Base-by-base conservation (phyloP, 2,888 invertebrate species). In the Eucera pruinosa region DNA sequence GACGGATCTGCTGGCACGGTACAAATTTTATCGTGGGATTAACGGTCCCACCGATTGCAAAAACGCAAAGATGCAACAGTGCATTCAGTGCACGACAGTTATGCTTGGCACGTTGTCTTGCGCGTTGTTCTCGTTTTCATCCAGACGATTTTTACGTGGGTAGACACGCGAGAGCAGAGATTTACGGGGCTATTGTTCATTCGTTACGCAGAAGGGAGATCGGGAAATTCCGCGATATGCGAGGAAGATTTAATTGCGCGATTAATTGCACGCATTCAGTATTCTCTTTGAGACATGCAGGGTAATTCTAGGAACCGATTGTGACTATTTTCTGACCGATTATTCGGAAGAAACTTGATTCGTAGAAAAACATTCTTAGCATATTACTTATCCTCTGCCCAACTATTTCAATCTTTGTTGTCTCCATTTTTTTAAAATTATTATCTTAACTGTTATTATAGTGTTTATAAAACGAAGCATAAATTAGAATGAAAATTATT, bases 181-280 rank as follows among this genome's bases (percentile, higher is more conserved):
- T 78, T 78, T 78, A 78, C 61, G 78, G 39, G 78, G 52, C 78
- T 61, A 78, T 78, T 78, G 78, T 78, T 78, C 62, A 9, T 41
- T 70, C 50, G 70, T 70, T 71, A 67, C 71, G 64, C 57, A 58
- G 57, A 67, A 54, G 50, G 57, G 61, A 47, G 60, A 65, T 71
- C 62, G 57, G 52, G 62, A 47, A 58, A 62, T 67, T 66, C 62
- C 58, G 2, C 36, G 66, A 52, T 61, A 66, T 61, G 25, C 39
- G 36, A 1, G 52, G 52, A 75, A 60, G 64, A 43, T 65, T 78
- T 78, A 76, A 78, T 78, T 78, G 77, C 48, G 7, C 33, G 77
- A 76, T 76, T 76, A 75, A 76, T 75, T 67, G 76, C 62, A 30
- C 41, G 48, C 41, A 57, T 45, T 27, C 33, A 20, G 11, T 13